Evolutionary conservation across 2,797 vertebrate genomes (phyloP).

Genomic region (Sebastes paucispinis): DNA sequence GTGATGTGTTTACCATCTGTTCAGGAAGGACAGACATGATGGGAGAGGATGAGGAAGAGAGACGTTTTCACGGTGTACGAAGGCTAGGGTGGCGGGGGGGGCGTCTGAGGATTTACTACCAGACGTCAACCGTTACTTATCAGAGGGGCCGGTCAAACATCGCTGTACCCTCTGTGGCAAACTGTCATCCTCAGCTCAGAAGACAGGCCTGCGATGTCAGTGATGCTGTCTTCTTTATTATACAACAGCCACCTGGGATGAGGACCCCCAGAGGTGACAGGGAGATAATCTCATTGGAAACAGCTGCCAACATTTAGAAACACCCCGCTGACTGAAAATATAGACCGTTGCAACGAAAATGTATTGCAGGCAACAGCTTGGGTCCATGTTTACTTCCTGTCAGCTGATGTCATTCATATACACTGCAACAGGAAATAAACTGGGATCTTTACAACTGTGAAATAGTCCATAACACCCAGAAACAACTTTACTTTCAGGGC

Average conservation of each 20-base stretch:
- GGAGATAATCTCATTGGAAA: conserved; percentile 17
- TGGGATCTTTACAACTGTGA: no score
- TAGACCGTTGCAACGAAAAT: background rate
- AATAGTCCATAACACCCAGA: background rate
- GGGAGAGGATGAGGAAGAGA: conserved; percentile 57
- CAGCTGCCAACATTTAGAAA: conserved; percentile 16
- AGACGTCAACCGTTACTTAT: conserved; percentile 48
- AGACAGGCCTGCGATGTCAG: conserved; percentile 14
- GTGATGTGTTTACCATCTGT: conserved; percentile 76
- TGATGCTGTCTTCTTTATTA: conserved; percentile 5
- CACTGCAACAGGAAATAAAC: no score
- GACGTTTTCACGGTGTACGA: conserved; percentile 51
- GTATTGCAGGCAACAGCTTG: no score
- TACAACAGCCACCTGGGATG: conserved; percentile 22
- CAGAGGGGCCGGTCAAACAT: conserved; percentile 36
- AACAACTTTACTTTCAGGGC: no score
- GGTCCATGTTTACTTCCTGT: no score
- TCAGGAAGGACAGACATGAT: conserved; percentile 61
- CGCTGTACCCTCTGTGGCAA: background rate
- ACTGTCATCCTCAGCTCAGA: conserved; percentile 21
- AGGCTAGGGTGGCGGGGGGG: background rate
- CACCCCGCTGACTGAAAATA: background rate
- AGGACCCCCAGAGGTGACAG: background rate
- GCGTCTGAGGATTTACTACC: conserved; percentile 44
- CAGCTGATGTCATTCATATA: no score